Evolutionary conservation across 2,113 vertebrate genomes (phyloP), one percentile per base, ranked within the genome.

Genomic region (Proteles cristata): DNA sequence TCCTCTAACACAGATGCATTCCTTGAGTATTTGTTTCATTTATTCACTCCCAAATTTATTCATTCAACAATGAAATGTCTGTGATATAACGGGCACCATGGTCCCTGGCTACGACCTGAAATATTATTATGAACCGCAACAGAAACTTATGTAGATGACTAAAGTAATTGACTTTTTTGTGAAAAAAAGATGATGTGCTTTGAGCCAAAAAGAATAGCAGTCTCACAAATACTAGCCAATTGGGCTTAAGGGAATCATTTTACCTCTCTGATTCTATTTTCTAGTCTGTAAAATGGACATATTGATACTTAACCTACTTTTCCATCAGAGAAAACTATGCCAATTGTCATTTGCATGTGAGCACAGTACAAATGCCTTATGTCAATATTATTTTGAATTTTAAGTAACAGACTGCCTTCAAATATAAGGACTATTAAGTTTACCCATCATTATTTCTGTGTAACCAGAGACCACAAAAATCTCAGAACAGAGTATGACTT

Each of bases 311-410:
- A 39, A 17, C 83, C 71, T n/a, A 74, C 50, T 21, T 88, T 84
- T 39, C 58, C 69, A 79, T 21, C 71, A 85, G 55, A 16, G 73
- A 55, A 95, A 76, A 69, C 14, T 71, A 19, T 45, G 73, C 92
- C 77, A 86, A 48, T 6, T 85, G 26, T 63, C 48, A 74, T 61
- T 91, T 93, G 73, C 68, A 55, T 74, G 48, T 14, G 11, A 93
- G 11, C 69, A 90, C 7, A 88, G 11, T 84, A 88, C 33, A 96
- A 93, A 93, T 91, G 43, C 23, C 61, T 94, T 55, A 21, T 25
- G 55, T 39, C 12, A 28, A 25, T 68, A 84, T 69, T 88, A 93
- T 73, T 97, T 87, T 90, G 25, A 93, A 73, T 79, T 93, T 90
- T 97, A 11, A 90, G 28, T 65, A 84, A 93, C 33, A 73, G 53